Conservation (phyloP, 2,113 vertebrate genomes). For the Halcyon senegalensis region DNA sequence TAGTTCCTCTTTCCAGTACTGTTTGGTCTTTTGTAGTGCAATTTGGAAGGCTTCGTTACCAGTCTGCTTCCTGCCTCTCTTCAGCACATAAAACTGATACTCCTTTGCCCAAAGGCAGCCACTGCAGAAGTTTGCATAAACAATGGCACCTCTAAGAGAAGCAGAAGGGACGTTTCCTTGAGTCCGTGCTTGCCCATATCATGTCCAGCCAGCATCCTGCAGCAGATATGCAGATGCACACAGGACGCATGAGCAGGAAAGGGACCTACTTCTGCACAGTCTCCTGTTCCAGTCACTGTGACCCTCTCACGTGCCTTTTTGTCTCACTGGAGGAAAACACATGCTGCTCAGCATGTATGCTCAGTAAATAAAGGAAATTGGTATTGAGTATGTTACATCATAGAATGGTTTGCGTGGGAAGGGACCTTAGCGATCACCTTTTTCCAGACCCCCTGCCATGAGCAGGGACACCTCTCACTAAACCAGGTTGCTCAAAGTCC, state of each 20-base stretch:
- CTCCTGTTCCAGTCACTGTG: background rate
- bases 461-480: too few species aligned
- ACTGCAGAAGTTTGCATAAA: background rate
- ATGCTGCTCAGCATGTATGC: background rate
- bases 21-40: background rate
- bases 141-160: background rate
- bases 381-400: accelerated
- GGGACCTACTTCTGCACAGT: background rate
- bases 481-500: too few species aligned
- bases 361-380: background rate
- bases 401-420: too few species aligned
- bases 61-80: background rate
- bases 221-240: accelerated
- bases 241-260: accelerated
- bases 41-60: background rate
- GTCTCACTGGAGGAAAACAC: background rate
- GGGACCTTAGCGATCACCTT: too few species aligned
- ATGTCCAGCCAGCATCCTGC: background rate
- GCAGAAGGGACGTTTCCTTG: background rate
- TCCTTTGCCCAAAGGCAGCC: background rate
- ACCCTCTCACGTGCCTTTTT: background rate
- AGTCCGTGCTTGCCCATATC: background rate
- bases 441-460: too few species aligned
- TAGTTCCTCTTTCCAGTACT: background rate
- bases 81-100: background rate